Conservation (phyloP, 2,888 invertebrate genomes). For the Aphodius sticticus region DNA sequence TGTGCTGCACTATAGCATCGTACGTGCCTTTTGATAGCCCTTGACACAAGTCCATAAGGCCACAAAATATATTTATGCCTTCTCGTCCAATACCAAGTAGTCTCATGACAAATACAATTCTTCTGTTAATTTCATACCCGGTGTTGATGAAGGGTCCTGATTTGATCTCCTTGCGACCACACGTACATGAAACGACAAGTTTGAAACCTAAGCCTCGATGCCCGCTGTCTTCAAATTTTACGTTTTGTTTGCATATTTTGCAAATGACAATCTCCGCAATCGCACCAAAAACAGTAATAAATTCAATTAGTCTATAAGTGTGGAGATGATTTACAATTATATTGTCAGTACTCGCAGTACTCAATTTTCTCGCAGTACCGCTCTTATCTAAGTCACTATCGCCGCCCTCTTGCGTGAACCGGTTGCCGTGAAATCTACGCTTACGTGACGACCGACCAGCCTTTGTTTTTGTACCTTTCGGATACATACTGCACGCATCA, state of each 20-base stretch:
- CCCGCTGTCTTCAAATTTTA: conserved; percentile 41
- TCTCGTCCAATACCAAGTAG: too few species aligned
- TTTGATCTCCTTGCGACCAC: conserved; percentile 42
- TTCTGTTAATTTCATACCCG: too few species aligned
- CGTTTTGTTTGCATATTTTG: conserved; percentile 36
- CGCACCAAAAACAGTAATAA: conserved; percentile 38
- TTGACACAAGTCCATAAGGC: too few species aligned
- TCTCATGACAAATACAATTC: too few species aligned
- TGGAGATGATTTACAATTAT: conserved; percentile 25
- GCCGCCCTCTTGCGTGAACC: too few species aligned
- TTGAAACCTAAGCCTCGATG: conserved; percentile 43
- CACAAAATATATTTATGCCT: too few species aligned
- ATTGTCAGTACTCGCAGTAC: conserved; percentile 20
- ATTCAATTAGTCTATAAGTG: conserved; percentile 29
- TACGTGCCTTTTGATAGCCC: too few species aligned
- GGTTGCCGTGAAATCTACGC: too few species aligned
- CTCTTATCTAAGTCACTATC: conserved; percentile 11
- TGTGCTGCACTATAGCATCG: too few species aligned
- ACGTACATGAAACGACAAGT: conserved; percentile 39
- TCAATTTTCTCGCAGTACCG: conserved; percentile 30
- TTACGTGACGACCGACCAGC: too few species aligned
- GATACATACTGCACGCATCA: too few species aligned
- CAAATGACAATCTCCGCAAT: conserved; percentile 38
- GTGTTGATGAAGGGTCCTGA: conserved; percentile 41
- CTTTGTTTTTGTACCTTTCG: too few species aligned